Evolutionary conservation across 2,888 invertebrate genomes (phyloP).

Genomic region (Heliothis peltigera): DNA sequence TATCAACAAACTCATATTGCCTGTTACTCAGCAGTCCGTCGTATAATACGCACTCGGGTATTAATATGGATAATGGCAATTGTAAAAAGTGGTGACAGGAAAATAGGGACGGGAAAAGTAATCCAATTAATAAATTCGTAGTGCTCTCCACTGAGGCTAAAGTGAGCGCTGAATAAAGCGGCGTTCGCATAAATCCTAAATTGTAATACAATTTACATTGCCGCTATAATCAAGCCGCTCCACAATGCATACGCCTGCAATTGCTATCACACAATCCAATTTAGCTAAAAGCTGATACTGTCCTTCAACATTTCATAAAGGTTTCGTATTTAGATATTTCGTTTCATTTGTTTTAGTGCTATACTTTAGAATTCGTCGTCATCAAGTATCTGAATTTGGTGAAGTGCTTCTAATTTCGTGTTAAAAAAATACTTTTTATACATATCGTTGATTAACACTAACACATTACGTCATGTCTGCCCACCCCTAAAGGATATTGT

Average conservation of each 20-base stretch:
- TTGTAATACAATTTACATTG: slow-evolving; percentile 43
- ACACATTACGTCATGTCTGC: background rate
- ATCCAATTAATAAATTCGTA: slow-evolving; percentile 53
- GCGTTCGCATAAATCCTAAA: slow-evolving; percentile 45
- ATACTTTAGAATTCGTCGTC: slow-evolving; percentile 28
- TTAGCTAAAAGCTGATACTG: slow-evolving; percentile 76
- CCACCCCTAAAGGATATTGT: background rate
- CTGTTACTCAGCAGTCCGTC: slow-evolving; percentile 20
- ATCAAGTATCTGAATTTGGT: no score
- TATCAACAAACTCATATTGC: slow-evolving; percentile 21
- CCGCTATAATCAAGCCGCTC: slow-evolving; percentile 46
- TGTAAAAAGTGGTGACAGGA: slow-evolving; percentile 29
- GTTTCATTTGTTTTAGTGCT: slow-evolving; percentile 66
- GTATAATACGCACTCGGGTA: slow-evolving; percentile 21
- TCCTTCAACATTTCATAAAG: slow-evolving; percentile 58
- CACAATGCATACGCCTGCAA: slow-evolving; percentile 45
- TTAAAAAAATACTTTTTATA: background rate
- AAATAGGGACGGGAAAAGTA: slow-evolving; percentile 31
- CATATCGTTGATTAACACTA: no score
- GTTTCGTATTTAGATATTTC: slow-evolving; percentile 52
- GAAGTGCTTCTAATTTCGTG: background rate
- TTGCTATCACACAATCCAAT: slow-evolving; percentile 67
- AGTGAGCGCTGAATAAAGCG: slow-evolving; percentile 38
- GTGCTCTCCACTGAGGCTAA: slow-evolving; percentile 16
- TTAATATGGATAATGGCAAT: slow-evolving; percentile 26